These are phyloP conservation scores for Galemys pyrenaicus DNA, from an alignment of 2,113 vertebrate genomes.

Conservation along the genomic window DNA sequence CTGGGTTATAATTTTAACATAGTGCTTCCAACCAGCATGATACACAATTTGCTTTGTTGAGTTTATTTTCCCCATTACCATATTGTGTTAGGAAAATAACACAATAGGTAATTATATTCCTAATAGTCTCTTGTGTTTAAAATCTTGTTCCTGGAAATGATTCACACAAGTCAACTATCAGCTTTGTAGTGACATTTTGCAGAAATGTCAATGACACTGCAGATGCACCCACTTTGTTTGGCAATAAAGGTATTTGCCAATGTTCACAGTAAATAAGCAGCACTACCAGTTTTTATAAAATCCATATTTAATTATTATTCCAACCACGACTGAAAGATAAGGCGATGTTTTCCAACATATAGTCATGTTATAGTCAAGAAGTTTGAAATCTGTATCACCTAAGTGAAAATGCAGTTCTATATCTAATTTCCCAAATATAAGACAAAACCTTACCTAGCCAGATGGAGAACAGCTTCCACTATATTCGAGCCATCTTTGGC, in stretches of 20 bases:
- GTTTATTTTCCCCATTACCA: background rate
- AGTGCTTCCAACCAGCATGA: slow-evolving; percentile 26
- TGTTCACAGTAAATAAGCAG: background rate
- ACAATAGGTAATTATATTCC: slow-evolving; percentile 19
- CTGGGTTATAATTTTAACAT: slow-evolving; percentile 33
- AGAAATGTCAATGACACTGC: slow-evolving; percentile 22
- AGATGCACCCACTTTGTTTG: slow-evolving; percentile 44
- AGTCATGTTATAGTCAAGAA: background rate
- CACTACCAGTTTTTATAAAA: slow-evolving; percentile 12
- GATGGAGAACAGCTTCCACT: slow-evolving; percentile 94
- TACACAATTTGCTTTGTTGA: background rate
- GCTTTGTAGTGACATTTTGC: slow-evolving; percentile 42
- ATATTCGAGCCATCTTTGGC: slow-evolving; percentile 94
- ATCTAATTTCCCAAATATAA: background rate
- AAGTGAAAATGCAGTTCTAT: background rate
- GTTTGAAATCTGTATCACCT: background rate
- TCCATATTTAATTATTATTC: background rate
- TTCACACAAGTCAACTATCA: slow-evolving; percentile 56
- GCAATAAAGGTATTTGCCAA: background rate
- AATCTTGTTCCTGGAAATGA: slow-evolving; percentile 59
- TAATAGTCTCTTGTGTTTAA: slow-evolving; percentile 52
- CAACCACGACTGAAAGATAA: background rate
- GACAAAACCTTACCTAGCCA: slow-evolving; percentile 89
- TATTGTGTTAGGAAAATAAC: slow-evolving; percentile 48
- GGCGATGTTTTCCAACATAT: background rate